Percentiles rank a stretch among this genome's conserved stretches.
Evolutionary conservation across 2,888 invertebrate species (phyloP).

Genomic region (Leptinotarsa haldemani): DNA sequence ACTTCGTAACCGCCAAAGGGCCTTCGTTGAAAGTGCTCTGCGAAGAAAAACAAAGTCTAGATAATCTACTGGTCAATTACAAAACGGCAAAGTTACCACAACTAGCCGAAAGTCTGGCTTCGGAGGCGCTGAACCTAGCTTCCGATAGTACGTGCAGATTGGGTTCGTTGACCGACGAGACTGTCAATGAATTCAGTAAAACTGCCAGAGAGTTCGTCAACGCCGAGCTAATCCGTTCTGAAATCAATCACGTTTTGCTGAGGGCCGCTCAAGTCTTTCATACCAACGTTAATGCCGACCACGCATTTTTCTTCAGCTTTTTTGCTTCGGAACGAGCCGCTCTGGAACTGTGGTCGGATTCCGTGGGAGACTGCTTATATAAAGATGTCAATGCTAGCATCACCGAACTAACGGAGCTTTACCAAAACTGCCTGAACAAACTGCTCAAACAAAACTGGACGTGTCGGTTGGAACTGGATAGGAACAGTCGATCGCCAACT

Average conservation of each 20-base stretch:
- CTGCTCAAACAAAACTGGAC: conserved; percentile 69
- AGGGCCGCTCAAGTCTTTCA: conserved; percentile 79
- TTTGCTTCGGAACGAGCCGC: conserved; percentile 77
- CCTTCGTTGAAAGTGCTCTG: conserved; percentile 54
- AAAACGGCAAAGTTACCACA: conserved; percentile 77
- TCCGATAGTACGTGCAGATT: conserved; percentile 66
- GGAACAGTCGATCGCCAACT: conserved; percentile 63
- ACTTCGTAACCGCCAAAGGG: conserved; percentile 50
- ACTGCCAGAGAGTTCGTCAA: conserved; percentile 81
- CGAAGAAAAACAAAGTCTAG: conserved; percentile 56
- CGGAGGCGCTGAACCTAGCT: conserved; percentile 75
- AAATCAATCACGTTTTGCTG: conserved; percentile 79
- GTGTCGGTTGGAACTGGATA: conserved; percentile 65
- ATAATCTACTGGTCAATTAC: conserved; percentile 65
- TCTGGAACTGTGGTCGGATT: conserved; percentile 80
- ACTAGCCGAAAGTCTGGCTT: conserved; percentile 77
- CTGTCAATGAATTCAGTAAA: conserved; percentile 81
- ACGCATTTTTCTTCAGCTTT: conserved; percentile 72
- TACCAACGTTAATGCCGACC: conserved; percentile 67
- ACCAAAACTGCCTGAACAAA: conserved; percentile 73
- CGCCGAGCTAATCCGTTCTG: conserved; percentile 80
- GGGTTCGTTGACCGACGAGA: conserved; percentile 71
- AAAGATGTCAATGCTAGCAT: conserved; percentile 80
- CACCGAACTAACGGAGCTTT: conserved; percentile 75
- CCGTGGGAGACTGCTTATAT: conserved; percentile 77